Conservation (phyloP, 1,140 invertebrate genomes). For the Papilio polytes region DNA sequence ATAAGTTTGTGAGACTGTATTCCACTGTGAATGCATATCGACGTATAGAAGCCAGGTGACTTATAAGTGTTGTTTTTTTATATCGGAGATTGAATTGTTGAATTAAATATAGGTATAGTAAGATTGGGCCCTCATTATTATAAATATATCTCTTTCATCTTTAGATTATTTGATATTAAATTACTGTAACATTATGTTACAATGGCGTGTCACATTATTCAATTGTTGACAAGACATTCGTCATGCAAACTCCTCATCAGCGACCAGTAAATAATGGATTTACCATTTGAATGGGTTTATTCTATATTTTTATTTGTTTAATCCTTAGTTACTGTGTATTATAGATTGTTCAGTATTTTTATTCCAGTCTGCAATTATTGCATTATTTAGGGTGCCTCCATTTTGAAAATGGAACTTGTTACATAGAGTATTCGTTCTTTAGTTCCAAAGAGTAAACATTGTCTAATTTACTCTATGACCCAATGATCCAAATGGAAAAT, state of each 20-base stretch:
- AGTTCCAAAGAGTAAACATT: not conserved
- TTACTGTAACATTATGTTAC: slow-evolving; percentile 3
- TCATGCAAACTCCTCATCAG: slow-evolving; percentile 16
- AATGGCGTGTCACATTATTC: not conserved
- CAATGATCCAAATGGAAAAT: not conserved
- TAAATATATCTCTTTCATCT: not conserved
- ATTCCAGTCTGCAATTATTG: not conserved
- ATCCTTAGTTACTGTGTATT: not conserved
- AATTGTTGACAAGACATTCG: not conserved
- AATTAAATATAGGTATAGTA: not conserved
- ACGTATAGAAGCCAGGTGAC: not conserved
- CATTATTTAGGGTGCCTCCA: not conserved
- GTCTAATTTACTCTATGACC: not conserved
- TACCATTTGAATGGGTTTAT: not conserved
- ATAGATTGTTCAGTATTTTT: not conserved
- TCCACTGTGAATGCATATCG: not conserved
- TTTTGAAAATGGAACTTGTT: not conserved
- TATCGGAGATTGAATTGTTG: not conserved
- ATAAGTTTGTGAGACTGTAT: not conserved
- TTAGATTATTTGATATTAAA: not conserved
- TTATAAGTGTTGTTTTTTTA: not conserved
- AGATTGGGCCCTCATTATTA: not conserved
- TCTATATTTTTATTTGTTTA: no score
- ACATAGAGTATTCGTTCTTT: not conserved
- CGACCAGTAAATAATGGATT: not conserved